Evolutionary conservation across 2,888 invertebrate genomes (phyloP).

Genomic region (Ennomos erosarius): DNA sequence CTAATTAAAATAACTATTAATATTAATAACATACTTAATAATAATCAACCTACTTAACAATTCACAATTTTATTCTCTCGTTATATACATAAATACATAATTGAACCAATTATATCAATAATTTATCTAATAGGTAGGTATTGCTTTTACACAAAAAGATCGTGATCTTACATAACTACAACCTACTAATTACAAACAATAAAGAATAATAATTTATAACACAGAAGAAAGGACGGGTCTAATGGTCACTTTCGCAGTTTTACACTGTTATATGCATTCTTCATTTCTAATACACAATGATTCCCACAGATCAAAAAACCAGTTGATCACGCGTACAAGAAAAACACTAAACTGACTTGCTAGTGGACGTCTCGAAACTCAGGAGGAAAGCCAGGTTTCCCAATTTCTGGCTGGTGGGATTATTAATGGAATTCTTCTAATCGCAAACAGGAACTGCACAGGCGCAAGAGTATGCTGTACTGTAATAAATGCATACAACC

Average conservation of each 20-base stretch:
- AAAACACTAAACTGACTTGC: too few species aligned
- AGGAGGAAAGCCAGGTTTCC: too few species aligned
- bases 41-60: slow-evolving; percentile 35
- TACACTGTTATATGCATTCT: slow-evolving; percentile 6
- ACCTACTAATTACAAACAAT: slow-evolving; percentile 29
- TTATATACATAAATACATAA: slow-evolving; percentile 42
- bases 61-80: slow-evolving; percentile 54
- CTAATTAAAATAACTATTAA: slow-evolving; percentile 3
- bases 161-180: slow-evolving; percentile 30
- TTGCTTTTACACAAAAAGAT: slow-evolving; percentile 48
- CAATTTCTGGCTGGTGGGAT: too few species aligned
- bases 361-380: too few species aligned
- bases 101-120: slow-evolving; percentile 41
- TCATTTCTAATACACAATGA: too few species aligned
- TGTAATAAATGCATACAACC: slow-evolving; percentile 15
- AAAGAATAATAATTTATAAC: slow-evolving; percentile 29
- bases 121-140: slow-evolving; percentile 35
- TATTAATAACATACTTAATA: slow-evolving; percentile 10
- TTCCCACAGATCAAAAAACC: too few species aligned
- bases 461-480: too few species aligned
- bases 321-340: too few species aligned
- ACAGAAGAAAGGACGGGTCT: slow-evolving; percentile 38
- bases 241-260: slow-evolving; percentile 31
- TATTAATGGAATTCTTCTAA: too few species aligned
- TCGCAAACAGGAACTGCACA: too few species aligned